Percentiles rank a stretch among this genome's conserved stretches.
Evolutionary conservation across 2,113 vertebrate genomes (phyloP).

Genomic region (Gambusia affinis): DNA sequence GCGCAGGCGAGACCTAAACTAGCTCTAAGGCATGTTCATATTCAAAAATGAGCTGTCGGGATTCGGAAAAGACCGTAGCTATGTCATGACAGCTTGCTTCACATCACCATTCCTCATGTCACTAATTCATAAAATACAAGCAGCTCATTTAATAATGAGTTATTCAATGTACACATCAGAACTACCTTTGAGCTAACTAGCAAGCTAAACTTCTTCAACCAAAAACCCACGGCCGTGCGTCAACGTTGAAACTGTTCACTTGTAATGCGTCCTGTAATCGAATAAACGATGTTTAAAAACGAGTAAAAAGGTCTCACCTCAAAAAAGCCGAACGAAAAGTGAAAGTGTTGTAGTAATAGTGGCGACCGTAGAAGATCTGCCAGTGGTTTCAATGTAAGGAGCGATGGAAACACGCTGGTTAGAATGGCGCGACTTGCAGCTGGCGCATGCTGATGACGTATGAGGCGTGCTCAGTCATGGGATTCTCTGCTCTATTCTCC

Average conservation of each 20-base stretch:
- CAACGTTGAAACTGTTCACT: background rate
- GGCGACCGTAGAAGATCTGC: slow-evolving; percentile 27
- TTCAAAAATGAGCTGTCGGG: background rate
- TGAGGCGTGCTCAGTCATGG: background rate
- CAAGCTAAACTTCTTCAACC: slow-evolving; percentile 54
- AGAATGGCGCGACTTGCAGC: slow-evolving; percentile 68
- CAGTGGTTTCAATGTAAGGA: slow-evolving; percentile 30
- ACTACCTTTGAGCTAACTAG: slow-evolving; percentile 63
- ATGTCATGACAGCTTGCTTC: background rate
- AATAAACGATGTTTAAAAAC: background rate
- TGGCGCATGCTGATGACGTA: slow-evolving; percentile 70
- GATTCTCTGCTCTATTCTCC: background rate
- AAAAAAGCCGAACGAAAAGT: slow-evolving; percentile 16
- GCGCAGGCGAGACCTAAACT: slow-evolving; percentile 6
- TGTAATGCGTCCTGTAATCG: background rate
- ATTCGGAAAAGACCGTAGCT: background rate
- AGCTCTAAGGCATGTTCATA: background rate
- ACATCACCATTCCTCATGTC: background rate
- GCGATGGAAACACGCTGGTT: slow-evolving; percentile 68
- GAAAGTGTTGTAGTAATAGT: slow-evolving; percentile 17
- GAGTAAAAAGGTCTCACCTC: slow-evolving; percentile 57
- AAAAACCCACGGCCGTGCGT: slow-evolving; percentile 13
- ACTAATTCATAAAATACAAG: background rate
- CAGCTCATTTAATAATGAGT: background rate
- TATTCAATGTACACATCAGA: background rate